A percentile compares a stretch with the other conserved stretches of the same genome.
phyloP scores from a whole-genome alignment of 2,888 invertebrate species.

The Prosopocoilus inquinatus region DNA sequence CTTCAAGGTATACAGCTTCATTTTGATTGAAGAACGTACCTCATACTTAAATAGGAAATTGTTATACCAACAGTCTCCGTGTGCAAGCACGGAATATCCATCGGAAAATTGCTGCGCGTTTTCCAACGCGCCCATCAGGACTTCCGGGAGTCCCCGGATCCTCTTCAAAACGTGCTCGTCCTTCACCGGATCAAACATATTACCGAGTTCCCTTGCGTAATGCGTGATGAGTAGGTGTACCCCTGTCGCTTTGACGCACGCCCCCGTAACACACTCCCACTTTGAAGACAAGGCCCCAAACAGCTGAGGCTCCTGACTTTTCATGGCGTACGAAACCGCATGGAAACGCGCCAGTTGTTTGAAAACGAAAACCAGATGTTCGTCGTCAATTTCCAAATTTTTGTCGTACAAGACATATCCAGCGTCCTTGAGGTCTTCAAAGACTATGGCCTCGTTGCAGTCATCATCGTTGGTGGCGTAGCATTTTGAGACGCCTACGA shows the following conservation, averaged over 20 bases:
- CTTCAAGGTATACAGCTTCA: too few species aligned
- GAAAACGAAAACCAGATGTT: slow-evolving; percentile 35
- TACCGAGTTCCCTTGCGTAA: neutral
- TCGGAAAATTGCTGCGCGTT: slow-evolving; percentile 3
- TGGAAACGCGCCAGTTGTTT: slow-evolving; percentile 39
- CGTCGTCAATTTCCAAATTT: slow-evolving; percentile 32
- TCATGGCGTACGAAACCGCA: slow-evolving; percentile 36
- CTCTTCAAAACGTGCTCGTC: neutral
- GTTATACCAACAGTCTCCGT: slow-evolving; percentile 22
- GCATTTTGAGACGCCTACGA: slow-evolving; percentile 21
- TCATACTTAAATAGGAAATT: too few species aligned
- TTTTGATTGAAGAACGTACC: too few species aligned
- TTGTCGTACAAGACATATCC: slow-evolving; percentile 35
- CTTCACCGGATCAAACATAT: neutral
- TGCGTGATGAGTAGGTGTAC: neutral
- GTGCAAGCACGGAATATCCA: slow-evolving; percentile 5
- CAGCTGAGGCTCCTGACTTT: slow-evolving; percentile 30
- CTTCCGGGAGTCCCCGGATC: neutral
- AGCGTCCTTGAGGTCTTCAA: slow-evolving; percentile 34
- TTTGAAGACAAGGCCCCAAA: slow-evolving; percentile 23
- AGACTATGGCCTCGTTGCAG: slow-evolving; percentile 28
- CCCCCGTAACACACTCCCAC: neutral
- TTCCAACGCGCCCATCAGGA: neutral
- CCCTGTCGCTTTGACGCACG: neutral
- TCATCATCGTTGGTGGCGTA: slow-evolving; percentile 21